A percentile compares a stretch with the other conserved stretches of the same genome.
These are phyloP conservation scores for Pseudomyrmex sp. DNA, from an alignment of 1,140 invertebrate genomes.

Conservation along the genomic window DNA sequence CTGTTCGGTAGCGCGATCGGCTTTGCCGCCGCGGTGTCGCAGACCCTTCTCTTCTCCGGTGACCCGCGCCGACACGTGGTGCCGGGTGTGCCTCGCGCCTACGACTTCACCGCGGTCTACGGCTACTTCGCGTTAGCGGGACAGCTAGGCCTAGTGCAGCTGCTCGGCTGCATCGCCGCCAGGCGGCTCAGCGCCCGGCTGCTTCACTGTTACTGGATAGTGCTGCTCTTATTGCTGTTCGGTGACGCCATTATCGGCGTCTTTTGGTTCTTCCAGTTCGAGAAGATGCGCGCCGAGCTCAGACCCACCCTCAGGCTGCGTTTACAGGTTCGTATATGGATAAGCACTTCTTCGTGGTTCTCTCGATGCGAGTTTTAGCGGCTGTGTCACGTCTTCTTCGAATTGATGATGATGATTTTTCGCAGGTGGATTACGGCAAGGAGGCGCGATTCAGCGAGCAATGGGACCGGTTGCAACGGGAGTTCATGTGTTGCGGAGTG, in stretches of 20 bases:
- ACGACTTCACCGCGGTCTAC: slow-evolving; percentile 93
- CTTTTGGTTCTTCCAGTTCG: slow-evolving; percentile 94
- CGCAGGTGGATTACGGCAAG: slow-evolving; percentile 89
- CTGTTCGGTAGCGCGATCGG: slow-evolving; percentile 92
- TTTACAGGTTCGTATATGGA: slow-evolving; percentile 75
- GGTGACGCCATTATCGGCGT: slow-evolving; percentile 94
- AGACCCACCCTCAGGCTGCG: slow-evolving; percentile 88
- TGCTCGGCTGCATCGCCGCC: slow-evolving; percentile 93
- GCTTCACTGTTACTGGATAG: slow-evolving; percentile 94
- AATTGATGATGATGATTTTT: slow-evolving; percentile 45
- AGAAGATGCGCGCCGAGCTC: slow-evolving; percentile 90
- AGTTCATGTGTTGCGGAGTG: slow-evolving; percentile 93
- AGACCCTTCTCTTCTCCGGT: slow-evolving; percentile 87
- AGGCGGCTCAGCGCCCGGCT: slow-evolving; percentile 91
- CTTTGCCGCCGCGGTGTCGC: slow-evolving; percentile 91
- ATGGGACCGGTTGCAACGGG: slow-evolving; percentile 92
- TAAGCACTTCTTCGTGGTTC: no score
- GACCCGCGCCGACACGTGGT: slow-evolving; percentile 90
- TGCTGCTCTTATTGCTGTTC: slow-evolving; percentile 91
- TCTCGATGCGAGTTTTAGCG: no score
- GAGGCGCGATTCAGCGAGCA: slow-evolving; percentile 90
- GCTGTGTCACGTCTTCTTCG: no score
- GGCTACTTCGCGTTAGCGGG: slow-evolving; percentile 92
- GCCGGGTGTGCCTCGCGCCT: slow-evolving; percentile 89
- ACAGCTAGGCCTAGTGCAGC: slow-evolving; percentile 88